Evolutionary conservation across 1,140 invertebrate genomes (phyloP), one percentile per base, ranked within the genome.

Genomic region (Chymomyza costata): DNA sequence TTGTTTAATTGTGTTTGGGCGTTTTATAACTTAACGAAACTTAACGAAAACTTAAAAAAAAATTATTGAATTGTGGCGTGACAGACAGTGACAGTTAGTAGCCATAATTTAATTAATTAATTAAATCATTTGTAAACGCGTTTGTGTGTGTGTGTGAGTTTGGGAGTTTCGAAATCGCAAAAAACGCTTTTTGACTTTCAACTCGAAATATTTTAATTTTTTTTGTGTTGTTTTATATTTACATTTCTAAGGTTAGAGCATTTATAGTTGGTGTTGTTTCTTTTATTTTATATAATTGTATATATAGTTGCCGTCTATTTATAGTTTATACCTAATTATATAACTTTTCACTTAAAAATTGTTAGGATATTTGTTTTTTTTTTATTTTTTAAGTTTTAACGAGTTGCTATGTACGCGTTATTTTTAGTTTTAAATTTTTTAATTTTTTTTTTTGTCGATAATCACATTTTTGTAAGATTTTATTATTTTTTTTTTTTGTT

Each of bases 281-380:
- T 51, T 46, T 32, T 49, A 19, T 31, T 41, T 11, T 54, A 61
- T 44, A 46, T 45, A 46, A 21, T 15, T 56, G 3, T 60, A 34
- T 60, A 40, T 34, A 21, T 48, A 11, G 38, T n/a, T 50, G 16
- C 55, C 48, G 38, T 58, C 43, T 30, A 52, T 28, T 62, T n/a
- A n/a, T n/a, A n/a, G n/a, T n/a, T 45, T 50, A 65, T 60, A 41
- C 48, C 70, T 78, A 73, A 65, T 66, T 66, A 68, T 64, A 73
- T 78, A 78, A 78, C 73, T 65, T 73, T 73, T 64, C 67, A 80
- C 73, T 80, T 78, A 80, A 73, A 69, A 78, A 62, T 66, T 55
- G 62, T 78, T 78, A 73, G 68, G 54, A 57, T 58, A 65, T n/a
- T n/a, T 44, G 40, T 62, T n/a, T n/a, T 62, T 14, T 52, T 49